These are phyloP conservation scores for Pheosia tremula DNA, from an alignment of 2,888 invertebrate genomes.

Conservation along the genomic window DNA sequence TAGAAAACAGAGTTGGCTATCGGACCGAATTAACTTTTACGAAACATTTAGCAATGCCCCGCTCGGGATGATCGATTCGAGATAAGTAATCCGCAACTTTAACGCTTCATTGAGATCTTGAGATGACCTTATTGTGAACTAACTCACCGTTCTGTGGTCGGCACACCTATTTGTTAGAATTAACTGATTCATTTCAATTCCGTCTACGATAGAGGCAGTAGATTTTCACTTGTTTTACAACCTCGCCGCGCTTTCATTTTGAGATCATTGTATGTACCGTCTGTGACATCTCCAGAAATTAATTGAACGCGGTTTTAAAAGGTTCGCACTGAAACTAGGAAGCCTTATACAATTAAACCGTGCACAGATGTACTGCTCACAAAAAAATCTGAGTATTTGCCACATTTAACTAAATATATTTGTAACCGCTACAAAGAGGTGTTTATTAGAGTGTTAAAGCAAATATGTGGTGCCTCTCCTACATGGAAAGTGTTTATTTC, in stretches of 20 bases:
- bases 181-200: conserved; percentile 4
- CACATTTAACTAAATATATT: too few species aligned
- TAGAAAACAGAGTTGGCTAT: neutral
- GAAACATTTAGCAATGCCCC: conserved; percentile 11
- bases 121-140: conserved; percentile 14
- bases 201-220: neutral
- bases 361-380: too few species aligned
- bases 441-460: too few species aligned
- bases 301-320: too few species aligned
- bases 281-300: too few species aligned
- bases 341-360: too few species aligned
- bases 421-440: too few species aligned
- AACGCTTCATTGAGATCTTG: conserved; percentile 21
- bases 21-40: conserved; percentile 4
- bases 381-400: too few species aligned
- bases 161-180: conserved; percentile 9
- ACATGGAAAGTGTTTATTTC: too few species aligned
- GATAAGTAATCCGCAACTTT: conserved; percentile 23
- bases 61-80: conserved; percentile 23
- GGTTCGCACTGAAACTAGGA: too few species aligned
- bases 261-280: neutral
- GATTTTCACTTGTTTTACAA: neutral
- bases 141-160: conserved; percentile 10
- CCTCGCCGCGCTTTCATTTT: neutral
- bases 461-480: too few species aligned